Base-by-base conservation (phyloP, 2,888 invertebrate species). In the Hemistola chrysoprasaria region DNA sequence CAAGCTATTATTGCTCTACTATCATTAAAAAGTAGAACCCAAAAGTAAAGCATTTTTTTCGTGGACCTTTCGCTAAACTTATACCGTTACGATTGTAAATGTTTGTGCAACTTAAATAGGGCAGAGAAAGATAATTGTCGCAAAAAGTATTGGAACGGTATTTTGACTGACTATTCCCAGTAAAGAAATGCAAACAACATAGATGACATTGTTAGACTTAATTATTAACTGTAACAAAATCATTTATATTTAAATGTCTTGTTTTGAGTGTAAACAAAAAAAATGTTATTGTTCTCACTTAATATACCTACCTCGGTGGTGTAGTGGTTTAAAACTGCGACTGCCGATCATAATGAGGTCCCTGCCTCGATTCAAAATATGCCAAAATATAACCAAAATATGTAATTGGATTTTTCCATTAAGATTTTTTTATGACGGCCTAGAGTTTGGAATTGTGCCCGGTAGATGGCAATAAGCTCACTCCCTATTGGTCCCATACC, bases 1-100 rank as follows among this genome's bases (percentile, higher is more conserved):
- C 62, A 68, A 66, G 55, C n/a, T n/a, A n/a, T 57, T 57, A 66
- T 69, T 75, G 78, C 75, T 61, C 78, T 60, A 71, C 48, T 67
- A 78, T 79, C 67, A 65, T 74, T 86, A 87, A 87, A 86, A 87
- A 87, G 78, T 84, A 69, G 82, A 81, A 35, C 82, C 70, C 74
- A 61, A 75, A 79, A 70, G 59, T 78, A 65, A 75, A 69, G 60
- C 67, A 62, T 56, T 70, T 74, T 71, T 79, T 74, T 58, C 49
- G 42, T 27, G 23, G 7, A 64, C 67, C 67, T 74, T 73, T 74
- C 71, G 50, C 64, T 53, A 39, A 34, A 33, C 22, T 53, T 60
- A 57, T 54, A 72, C 71, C 54, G 71, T 76, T 71, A 63, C n/a
- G 59, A 71, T 72, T 3, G 68, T 65, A 71, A 77, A 76, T 74